Percentiles rank a stretch among this genome's conserved stretches.
Evolutionary conservation across 2,888 invertebrate genomes (phyloP).

Genomic region (Argyresthia albistria): DNA sequence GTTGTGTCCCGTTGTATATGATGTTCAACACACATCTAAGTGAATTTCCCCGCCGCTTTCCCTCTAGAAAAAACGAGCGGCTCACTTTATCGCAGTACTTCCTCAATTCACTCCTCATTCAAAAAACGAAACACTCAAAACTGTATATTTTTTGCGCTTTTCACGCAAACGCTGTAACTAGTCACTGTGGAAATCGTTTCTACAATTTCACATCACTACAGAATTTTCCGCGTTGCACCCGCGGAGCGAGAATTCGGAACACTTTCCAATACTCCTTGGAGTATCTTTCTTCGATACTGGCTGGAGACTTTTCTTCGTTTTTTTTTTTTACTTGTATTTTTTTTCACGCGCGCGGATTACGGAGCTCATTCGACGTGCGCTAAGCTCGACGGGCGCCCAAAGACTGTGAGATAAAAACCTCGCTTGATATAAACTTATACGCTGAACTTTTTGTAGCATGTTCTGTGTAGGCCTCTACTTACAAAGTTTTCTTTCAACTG

Average conservation of each 20-base stretch:
- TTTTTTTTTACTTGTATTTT: slow-evolving; percentile 39
- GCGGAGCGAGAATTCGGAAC: slow-evolving; percentile 19
- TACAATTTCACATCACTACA: slow-evolving; percentile 60
- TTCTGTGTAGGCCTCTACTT: slow-evolving; percentile 52
- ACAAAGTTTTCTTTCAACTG: slow-evolving; percentile 51
- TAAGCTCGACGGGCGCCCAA: slow-evolving; percentile 54
- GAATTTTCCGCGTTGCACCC: slow-evolving; percentile 48
- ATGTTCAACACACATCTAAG: slow-evolving; percentile 70
- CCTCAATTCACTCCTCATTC: slow-evolving; percentile 59
- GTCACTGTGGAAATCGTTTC: slow-evolving; percentile 46
- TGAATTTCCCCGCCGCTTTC: slow-evolving; percentile 60
- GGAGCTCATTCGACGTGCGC: slow-evolving; percentile 48
- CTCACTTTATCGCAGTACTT: slow-evolving; percentile 64
- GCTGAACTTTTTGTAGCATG: slow-evolving; percentile 68
- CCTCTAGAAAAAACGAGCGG: slow-evolving; percentile 60
- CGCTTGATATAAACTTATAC: slow-evolving; percentile 71
- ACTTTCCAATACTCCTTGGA: slow-evolving; percentile 42
- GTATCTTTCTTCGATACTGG: slow-evolving; percentile 6
- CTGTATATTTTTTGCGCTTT: slow-evolving; percentile 46
- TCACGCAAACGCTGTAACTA: slow-evolving; percentile 55
- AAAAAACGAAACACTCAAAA: slow-evolving; percentile 60
- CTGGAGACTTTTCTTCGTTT: slow-evolving; percentile 26
- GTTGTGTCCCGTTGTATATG: slow-evolving; percentile 72
- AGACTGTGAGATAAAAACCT: slow-evolving; percentile 71
- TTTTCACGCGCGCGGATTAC: slow-evolving; percentile 46